These are phyloP conservation scores for Drosophila rhopaloa DNA, from an alignment of 1,140 invertebrate genomes.

Conservation along the genomic window DNA sequence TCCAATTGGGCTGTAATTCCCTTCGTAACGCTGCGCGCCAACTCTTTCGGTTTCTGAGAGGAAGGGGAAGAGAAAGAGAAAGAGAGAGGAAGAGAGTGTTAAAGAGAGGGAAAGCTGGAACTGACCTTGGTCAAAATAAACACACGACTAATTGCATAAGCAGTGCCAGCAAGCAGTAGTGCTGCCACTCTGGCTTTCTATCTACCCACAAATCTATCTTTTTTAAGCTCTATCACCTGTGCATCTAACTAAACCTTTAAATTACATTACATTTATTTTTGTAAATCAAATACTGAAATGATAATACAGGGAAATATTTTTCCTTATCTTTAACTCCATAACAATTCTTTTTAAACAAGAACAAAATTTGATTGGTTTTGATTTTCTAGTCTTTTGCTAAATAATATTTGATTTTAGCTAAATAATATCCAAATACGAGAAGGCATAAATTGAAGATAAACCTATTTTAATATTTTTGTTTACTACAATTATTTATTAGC, in stretches of 20 bases:
- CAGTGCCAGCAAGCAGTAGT: neutral
- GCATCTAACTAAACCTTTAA: no score
- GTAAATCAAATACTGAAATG: no score
- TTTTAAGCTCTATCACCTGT: neutral
- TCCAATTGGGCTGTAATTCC: slow-evolving; percentile 86
- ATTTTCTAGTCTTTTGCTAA: no score
- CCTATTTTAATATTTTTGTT: no score
- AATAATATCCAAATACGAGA: no score
- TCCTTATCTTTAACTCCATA: no score
- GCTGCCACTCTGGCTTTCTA: neutral
- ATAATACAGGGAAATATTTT: no score
- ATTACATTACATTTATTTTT: no score
- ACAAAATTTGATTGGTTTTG: no score
- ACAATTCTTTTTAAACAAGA: no score
- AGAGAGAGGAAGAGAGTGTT: slow-evolving; percentile 6
- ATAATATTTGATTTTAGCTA: no score
- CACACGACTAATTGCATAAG: slow-evolving; percentile 34
- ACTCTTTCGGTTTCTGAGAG: slow-evolving; percentile 85
- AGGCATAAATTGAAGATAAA: no score
- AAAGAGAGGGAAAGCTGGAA: slow-evolving; percentile 9
- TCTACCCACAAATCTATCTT: neutral
- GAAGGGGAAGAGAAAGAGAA: neutral
- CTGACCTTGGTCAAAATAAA: slow-evolving; percentile 34
- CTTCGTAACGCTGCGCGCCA: slow-evolving; percentile 85
- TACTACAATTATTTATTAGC: neutral